Evolutionary conservation across 2,113 vertebrate species (phyloP), one percentile per base, ranked within the genome.

Genomic region (Coreoperca whiteheadi): DNA sequence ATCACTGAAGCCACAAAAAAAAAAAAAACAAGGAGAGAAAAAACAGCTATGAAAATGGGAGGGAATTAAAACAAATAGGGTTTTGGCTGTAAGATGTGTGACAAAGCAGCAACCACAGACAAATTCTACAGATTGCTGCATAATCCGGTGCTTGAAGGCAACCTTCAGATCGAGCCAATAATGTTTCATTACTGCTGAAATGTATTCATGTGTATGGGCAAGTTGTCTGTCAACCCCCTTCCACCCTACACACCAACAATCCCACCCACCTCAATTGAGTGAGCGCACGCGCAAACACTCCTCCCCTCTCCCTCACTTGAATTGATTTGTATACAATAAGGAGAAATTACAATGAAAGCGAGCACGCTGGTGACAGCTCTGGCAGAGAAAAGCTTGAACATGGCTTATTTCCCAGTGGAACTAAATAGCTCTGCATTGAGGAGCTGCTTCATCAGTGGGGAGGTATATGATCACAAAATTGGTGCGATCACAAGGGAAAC

Each of bases 391-490:
- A 86, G 87, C 72, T 65, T 91, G 87, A 88, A 91, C 87, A 66
- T 81, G 73, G 74, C 77, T 94, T 95, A 95, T 95, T 96, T 94
- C 94, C 95, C 84, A 78, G 85, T 85, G 79, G 93, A 91, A 65
- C 79, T 68, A 77, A 88, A 90, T 74, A 94, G 67, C 71, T 64
- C 74, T 61, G 78, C 28, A 78, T 9, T 15, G 77, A 20, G 80
- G 82, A 86, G 84, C 87, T 81, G 67, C 84, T 85, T 94, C 89
- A 86, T 91, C 25, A 83, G 69, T 75, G 37, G 71, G 64, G 83
- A 66, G 28, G 90, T 51, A 74, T 77, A 79, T 85, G 81, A 89
- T 93, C 87, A 86, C 83, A 72, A 77, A 82, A 87, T 64, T 70
- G 72, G 81, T 74, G 76, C 69, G 70, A 90, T 93, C 91, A 88